These are phyloP conservation scores for Gryon sp. DNA, from an alignment of 1,140 invertebrate genomes.

Conservation along the genomic window DNA sequence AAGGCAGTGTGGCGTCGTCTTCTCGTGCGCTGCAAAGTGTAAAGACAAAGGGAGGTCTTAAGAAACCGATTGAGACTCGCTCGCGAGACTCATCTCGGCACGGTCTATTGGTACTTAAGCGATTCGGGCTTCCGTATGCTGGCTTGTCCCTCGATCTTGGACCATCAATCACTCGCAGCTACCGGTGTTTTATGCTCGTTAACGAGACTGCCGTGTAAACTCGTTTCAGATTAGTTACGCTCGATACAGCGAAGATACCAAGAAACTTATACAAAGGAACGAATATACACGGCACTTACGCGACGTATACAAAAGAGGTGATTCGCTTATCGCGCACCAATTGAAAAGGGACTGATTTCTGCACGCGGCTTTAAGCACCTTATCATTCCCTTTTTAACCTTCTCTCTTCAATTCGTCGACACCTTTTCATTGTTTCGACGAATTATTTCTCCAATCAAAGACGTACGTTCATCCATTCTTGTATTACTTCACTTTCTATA, in stretches of 20 bases:
- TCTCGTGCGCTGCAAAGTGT: constrained; percentile 35
- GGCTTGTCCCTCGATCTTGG: constrained; percentile 66
- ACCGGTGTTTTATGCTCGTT: constrained; percentile 70
- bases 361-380: constrained; percentile 35
- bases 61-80: constrained; percentile 35
- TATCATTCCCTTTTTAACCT: constrained; percentile 37
- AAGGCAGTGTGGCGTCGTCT: background rate
- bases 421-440: too few species aligned
- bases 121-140: constrained; percentile 67
- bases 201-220: constrained; percentile 69
- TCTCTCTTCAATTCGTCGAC: constrained; percentile 15
- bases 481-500: too few species aligned
- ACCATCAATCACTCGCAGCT: constrained; percentile 71
- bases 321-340: constrained; percentile 58
- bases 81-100: constrained; percentile 45
- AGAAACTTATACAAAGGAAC: constrained; percentile 49
- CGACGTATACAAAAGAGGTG: constrained; percentile 52
- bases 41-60: constrained; percentile 51
- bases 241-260: constrained; percentile 56
- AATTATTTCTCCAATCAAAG: too few species aligned
- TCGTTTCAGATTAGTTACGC: constrained; percentile 70
- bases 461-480: background rate
- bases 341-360: constrained; percentile 60
- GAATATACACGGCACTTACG: constrained; percentile 46
- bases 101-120: constrained; percentile 61